phyloP scores from a whole-genome alignment of 2,113 vertebrate species.

The Reinhardtius hippoglossoides region DNA sequence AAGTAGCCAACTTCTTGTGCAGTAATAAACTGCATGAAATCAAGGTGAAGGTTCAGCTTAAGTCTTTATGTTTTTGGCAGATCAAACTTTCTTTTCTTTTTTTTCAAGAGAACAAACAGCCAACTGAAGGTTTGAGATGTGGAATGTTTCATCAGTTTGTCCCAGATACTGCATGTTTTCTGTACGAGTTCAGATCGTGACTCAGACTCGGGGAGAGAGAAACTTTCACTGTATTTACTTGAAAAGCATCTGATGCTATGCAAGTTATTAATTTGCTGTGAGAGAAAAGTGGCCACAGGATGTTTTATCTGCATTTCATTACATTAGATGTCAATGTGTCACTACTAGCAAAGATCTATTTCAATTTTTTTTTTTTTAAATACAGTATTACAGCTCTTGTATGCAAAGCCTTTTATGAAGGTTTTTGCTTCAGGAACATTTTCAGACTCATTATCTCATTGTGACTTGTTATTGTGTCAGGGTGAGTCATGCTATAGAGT shows the following conservation, averaged over 20 bases:
- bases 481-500: conserved; percentile 15
- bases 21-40: conserved; percentile 23
- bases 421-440: not conserved
- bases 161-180: conserved; percentile 11
- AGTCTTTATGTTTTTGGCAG: conserved; percentile 15
- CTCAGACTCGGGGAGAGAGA: conserved; percentile 4
- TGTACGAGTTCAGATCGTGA: not conserved
- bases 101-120: not conserved
- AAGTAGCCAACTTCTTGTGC: not conserved
- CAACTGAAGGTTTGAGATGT: conserved; percentile 1
- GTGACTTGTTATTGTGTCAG: not conserved
- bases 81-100: not conserved
- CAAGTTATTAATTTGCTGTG: not conserved
- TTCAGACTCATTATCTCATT: not conserved
- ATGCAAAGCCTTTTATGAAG: not conserved
- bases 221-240: conserved; percentile 8
- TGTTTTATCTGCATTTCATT: not conserved
- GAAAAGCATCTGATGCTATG: not conserved
- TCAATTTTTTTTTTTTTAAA: too few species aligned
- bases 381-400: too few species aligned
- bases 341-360: too few species aligned
- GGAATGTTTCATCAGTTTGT: conserved; percentile 9
- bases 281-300: not conserved
- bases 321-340: not conserved
- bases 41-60: conserved; percentile 23